Evolutionary conservation across 2,797 vertebrate genomes (phyloP).

Genomic region (Ataeniobius toweri): DNA sequence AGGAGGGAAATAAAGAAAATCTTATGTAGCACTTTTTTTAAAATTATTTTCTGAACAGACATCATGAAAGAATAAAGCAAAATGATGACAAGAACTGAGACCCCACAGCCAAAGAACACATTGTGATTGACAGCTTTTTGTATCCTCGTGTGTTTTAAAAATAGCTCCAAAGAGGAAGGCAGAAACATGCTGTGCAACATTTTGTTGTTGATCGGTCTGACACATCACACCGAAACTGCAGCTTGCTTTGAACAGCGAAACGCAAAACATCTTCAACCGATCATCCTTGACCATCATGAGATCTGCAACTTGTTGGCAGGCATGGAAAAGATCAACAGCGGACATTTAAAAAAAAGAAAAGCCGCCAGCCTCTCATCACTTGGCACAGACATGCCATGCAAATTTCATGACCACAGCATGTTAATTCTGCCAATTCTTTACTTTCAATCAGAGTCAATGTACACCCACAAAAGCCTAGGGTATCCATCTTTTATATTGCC

Average conservation of each 20-base stretch:
- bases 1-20: slow-evolving; percentile 17
- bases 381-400: slow-evolving; percentile 64
- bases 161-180: slow-evolving; percentile 53
- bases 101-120: background rate
- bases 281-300: slow-evolving; percentile 26
- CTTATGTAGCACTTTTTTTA: background rate
- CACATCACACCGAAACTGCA: slow-evolving; percentile 33
- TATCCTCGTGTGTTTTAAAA: slow-evolving; percentile 43
- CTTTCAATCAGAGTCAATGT: slow-evolving; percentile 60
- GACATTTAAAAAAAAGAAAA: slow-evolving; percentile 41
- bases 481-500: slow-evolving; percentile 68
- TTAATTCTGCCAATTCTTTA: slow-evolving; percentile 58
- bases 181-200: slow-evolving; percentile 44
- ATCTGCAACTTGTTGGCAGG: slow-evolving; percentile 65
- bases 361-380: slow-evolving; percentile 56
- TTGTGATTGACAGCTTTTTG: slow-evolving; percentile 30
- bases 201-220: slow-evolving; percentile 40
- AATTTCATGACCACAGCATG: slow-evolving; percentile 74
- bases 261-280: slow-evolving; percentile 11
- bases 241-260: slow-evolving; percentile 24
- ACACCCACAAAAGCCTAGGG: slow-evolving; percentile 58
- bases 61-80: background rate
- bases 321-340: slow-evolving; percentile 62
- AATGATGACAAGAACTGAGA: slow-evolving; percentile 19
- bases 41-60: background rate